Base-by-base conservation (phyloP, 2,888 invertebrate species). In the Eupithecia dodoneata region DNA sequence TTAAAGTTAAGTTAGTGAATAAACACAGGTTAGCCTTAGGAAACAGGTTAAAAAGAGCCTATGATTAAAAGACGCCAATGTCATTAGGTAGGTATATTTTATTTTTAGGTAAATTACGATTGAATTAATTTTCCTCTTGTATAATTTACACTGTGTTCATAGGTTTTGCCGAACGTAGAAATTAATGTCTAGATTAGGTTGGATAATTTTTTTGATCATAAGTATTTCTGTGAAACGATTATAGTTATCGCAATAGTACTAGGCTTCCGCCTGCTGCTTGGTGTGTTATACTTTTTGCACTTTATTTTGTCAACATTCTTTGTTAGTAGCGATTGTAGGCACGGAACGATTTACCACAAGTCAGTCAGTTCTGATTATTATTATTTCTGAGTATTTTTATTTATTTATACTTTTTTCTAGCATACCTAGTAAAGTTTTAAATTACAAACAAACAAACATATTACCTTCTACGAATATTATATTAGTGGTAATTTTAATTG, bases 131-230 rank as follows among this genome's bases (percentile, higher is more conserved):
- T 41, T 42, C 42, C 49, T 71, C 73, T 80, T 81, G 76, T 10
- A 66, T 66, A 41, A n/a, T 42, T 73, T 76, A 69, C 72, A 66
- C 77, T 81, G 72, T 78, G 78, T 69, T 71, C 4, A 73, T 66
- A 75, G 75, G 81, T 83, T 81, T 81, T 83, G 81, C 81, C 74
- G 79, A 79, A 72, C 79, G 81, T 79, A 74, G 77, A 80, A 75
- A 79, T 81, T 78, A 82, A 72, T 67, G 82, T 81, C 80, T 65
- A 76, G 81, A 80, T 83, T 79, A 84, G 72, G 73, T 69, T 75
- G 80, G 82, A 82, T 83, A 81, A 82, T 77, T 71, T 76, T 81
- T n/a, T 80, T 81, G 77, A 79, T 75, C 72, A 76, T 78, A 66
- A 65, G 42, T 66, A 71, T 69, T 44, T 67, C 30, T 63, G 18